Evolutionary conservation across 2,888 invertebrate species (phyloP).

Genomic region (Sinopyrophorus schimmeli): DNA sequence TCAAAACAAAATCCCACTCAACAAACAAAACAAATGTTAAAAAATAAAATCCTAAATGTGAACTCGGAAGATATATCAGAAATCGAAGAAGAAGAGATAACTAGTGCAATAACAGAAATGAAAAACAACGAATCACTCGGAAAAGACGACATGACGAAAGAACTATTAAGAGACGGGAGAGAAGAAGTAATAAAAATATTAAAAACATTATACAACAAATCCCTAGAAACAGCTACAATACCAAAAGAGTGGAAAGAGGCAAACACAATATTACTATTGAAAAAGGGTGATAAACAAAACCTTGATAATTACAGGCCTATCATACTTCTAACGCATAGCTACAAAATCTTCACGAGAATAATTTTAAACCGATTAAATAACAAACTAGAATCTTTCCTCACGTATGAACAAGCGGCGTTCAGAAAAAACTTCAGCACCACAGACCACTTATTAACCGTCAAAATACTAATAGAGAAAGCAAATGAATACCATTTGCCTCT

Average conservation of each 20-base stretch:
- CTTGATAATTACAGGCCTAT: neutral
- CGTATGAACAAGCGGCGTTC: slow-evolving; percentile 1
- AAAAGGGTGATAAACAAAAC: neutral
- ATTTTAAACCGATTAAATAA: neutral
- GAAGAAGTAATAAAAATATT: slow-evolving; percentile 1
- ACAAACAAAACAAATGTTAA: slow-evolving; percentile 1
- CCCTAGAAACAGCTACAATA: neutral
- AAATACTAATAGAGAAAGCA: slow-evolving; percentile 4
- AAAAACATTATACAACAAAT: slow-evolving; percentile 5
- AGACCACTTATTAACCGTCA: slow-evolving; percentile 4
- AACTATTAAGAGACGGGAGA: neutral
- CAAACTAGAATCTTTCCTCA: slow-evolving; percentile 1
- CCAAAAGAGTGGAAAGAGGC: slow-evolving; percentile 2
- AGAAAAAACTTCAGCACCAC: slow-evolving; percentile 1
- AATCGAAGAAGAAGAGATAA: neutral
- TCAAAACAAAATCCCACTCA: slow-evolving; percentile 2
- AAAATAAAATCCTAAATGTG: slow-evolving; percentile 3
- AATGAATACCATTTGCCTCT: slow-evolving; percentile 4
- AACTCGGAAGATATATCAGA: neutral
- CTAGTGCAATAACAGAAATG: slow-evolving; percentile 4
- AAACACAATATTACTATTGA: neutral
- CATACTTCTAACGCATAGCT: neutral
- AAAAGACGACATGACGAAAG: slow-evolving; percentile 6
- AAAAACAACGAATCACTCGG: slow-evolving; percentile 4
- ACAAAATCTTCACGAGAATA: too few species aligned